Conservation (phyloP, 2,797 vertebrate species). For the Esox lucius region DNA sequence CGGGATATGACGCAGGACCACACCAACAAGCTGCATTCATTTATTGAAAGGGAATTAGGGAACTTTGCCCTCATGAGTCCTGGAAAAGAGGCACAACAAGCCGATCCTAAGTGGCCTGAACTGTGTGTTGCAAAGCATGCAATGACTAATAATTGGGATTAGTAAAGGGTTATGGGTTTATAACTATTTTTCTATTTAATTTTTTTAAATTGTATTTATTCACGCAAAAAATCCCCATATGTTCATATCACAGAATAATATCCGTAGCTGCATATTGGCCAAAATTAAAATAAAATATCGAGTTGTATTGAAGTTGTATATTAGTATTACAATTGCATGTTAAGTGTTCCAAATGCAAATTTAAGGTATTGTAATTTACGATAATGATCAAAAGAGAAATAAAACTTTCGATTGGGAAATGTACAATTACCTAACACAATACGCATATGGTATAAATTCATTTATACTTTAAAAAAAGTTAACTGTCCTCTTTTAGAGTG, state of each 20-base stretch:
- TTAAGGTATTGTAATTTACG: neutral
- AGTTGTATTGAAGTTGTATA: no score
- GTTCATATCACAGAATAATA: no score
- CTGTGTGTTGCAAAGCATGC: constrained; percentile 6
- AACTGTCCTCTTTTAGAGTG: neutral
- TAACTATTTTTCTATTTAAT: neutral
- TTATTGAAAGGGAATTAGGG: constrained; percentile 55
- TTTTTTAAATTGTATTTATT: no score
- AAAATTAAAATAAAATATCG: no score
- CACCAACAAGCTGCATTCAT: constrained; percentile 54
- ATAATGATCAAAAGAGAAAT: neutral
- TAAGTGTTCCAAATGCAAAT: constrained; percentile 2
- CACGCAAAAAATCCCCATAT: no score
- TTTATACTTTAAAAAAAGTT: neutral
- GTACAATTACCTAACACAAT: neutral
- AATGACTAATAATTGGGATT: constrained; percentile 3
- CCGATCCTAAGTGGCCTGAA: constrained; percentile 28
- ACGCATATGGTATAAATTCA: neutral
- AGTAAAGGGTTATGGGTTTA: neutral
- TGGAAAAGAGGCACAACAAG: constrained; percentile 39
- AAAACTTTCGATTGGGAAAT: neutral
- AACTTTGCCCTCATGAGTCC: constrained; percentile 25
- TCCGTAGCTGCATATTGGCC: no score
- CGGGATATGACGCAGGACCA: constrained; percentile 66
- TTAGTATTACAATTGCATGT: no score